Evolutionary conservation across 2,888 invertebrate genomes (phyloP), one percentile per base, ranked within the genome.

Genomic region (Hipparchia semele): DNA sequence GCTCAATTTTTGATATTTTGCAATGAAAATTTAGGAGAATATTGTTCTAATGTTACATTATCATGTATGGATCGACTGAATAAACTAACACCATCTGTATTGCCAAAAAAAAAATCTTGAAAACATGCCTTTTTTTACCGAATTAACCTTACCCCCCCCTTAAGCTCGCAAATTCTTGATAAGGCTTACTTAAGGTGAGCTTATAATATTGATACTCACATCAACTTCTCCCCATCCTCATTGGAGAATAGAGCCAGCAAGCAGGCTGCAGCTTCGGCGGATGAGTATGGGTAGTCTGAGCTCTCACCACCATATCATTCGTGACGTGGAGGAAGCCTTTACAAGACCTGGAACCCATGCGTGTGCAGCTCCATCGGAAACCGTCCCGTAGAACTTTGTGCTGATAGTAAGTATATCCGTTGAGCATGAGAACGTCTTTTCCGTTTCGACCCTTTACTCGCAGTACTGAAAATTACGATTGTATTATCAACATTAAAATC

Each of bases 301-400:
- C 93, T 72, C 92, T 85, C 2, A 94, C 93, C 68, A 91, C 73
- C 89, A 87, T 92, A 4, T 90, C 87, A 2, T 84, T 83, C 2
- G 91, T 91, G 4, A 93, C 93, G 75, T 92, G 93, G 0, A 94
- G 84, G 80, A 92, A 93, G 0, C 88, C 94, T 59, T 92, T 82
- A 78, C 94, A 94, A 1, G 93, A 91, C 75, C 93, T 87, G 72
- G 93, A 93, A 0, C 92, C 92, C 93, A 93, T 93, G 79, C 92
- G 92, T 0, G 94, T 93, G 76, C 94, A 94, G 82, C 93, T 93
- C 94, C 94, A 94, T 0, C 94, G 87, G 80, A 86, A 90, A 0
- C 94, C 94, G 56, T 92, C 92, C 33, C 89, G 85, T 8, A 93
- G 82, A 2, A 87, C 79, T 80, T 93, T 94, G 76, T 93, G 93